phyloP scores from a whole-genome alignment of 2,113 vertebrate genomes.

The Anarhynchus alexandrinus region DNA sequence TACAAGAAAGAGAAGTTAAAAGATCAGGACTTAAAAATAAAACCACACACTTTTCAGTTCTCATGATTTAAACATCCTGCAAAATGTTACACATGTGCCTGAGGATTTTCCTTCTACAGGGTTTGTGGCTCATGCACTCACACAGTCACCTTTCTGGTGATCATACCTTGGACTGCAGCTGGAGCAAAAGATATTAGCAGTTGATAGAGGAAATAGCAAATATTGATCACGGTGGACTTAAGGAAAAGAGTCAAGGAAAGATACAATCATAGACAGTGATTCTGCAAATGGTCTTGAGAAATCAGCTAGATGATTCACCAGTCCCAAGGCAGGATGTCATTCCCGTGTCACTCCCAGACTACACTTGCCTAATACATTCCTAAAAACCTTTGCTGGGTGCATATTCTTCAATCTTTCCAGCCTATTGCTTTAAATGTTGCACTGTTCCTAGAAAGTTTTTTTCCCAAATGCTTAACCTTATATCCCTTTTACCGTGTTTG shows the following conservation, averaged over 20 bases:
- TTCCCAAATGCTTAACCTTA: neutral
- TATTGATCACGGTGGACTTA: neutral
- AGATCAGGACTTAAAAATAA: neutral
- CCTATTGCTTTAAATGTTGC: neutral
- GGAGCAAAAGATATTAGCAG: neutral
- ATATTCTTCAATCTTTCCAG: neutral
- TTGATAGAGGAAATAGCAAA: neutral
- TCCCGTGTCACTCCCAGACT: neutral
- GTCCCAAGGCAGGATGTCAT: neutral
- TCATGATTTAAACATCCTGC: neutral
- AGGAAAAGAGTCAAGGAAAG: neutral
- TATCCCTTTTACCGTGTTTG: neutral
- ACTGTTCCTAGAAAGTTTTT: neutral
- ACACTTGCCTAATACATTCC: fast-evolving
- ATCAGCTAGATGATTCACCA: neutral
- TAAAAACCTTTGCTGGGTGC: neutral
- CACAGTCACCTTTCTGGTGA: neutral
- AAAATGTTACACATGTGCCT: neutral
- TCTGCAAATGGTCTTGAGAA: neutral
- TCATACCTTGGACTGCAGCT: neutral
- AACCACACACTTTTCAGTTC: neutral
- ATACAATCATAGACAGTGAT: neutral
- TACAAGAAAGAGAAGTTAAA: neutral
- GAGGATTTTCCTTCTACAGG: neutral
- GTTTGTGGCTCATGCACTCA: neutral